Conservation (phyloP, 2,888 invertebrate genomes). For the Alitta virens region DNA sequence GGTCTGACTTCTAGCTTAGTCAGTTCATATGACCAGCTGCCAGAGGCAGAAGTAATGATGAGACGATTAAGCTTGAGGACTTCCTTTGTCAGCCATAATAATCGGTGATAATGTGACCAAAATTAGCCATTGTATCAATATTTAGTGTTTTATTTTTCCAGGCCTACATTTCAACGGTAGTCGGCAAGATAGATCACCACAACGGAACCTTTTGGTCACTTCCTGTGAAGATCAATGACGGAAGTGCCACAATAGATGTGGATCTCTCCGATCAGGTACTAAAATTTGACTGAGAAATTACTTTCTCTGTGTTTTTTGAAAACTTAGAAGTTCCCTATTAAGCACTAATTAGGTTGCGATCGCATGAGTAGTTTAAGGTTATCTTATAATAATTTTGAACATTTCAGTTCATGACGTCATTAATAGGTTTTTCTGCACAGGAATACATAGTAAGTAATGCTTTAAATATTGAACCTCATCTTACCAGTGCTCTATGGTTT, state of each 20-base stretch:
- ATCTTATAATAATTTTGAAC: neutral
- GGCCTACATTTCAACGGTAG: slow-evolving; percentile 58
- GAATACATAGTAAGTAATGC: slow-evolving; percentile 22
- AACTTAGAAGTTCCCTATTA: neutral
- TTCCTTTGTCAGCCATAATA: too few species aligned
- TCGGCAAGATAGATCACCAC: slow-evolving; percentile 45
- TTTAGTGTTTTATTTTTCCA: slow-evolving; percentile 24
- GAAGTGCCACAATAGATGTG: slow-evolving; percentile 53
- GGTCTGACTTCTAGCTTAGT: too few species aligned
- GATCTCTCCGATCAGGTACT: slow-evolving; percentile 47
- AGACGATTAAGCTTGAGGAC: too few species aligned
- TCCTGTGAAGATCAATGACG: slow-evolving; percentile 58
- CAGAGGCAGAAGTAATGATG: too few species aligned
- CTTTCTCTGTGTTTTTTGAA: neutral
- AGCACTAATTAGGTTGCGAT: too few species aligned
- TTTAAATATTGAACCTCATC: too few species aligned
- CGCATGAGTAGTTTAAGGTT: too few species aligned
- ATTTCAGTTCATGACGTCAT: slow-evolving; percentile 22
- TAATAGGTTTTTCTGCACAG: slow-evolving; percentile 26
- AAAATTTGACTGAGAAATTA: too few species aligned
- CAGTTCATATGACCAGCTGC: too few species aligned
- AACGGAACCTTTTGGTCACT: slow-evolving; percentile 54
- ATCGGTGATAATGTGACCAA: too few species aligned
- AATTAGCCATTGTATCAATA: too few species aligned
- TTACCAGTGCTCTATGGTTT: too few species aligned